These are phyloP conservation scores for Chrysopilus asiliformis DNA, from an alignment of 2,888 invertebrate genomes.

Conservation along the genomic window DNA sequence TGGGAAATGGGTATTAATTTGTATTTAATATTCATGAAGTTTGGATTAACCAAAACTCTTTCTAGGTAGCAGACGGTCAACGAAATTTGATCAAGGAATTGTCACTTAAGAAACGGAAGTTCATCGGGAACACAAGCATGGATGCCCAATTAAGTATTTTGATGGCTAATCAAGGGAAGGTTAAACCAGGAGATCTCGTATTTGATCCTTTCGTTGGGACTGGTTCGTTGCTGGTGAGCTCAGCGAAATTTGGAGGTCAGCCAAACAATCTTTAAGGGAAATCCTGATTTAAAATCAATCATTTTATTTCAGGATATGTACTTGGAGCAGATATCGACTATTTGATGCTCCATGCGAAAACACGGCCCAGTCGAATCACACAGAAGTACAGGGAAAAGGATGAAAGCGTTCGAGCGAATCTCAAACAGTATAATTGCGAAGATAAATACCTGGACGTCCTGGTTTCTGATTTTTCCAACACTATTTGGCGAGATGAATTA, in stretches of 20 bases:
- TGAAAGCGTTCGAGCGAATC: conserved; percentile 79
- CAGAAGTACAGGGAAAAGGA: conserved; percentile 67
- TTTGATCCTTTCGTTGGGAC: conserved; percentile 83
- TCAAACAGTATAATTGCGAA: conserved; percentile 72
- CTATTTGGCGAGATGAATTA: conserved; percentile 57
- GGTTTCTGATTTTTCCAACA: conserved; percentile 81
- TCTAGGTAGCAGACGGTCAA: conserved; percentile 71
- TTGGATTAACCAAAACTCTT: background rate
- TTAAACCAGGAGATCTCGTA: conserved; percentile 56
- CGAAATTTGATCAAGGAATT: conserved; percentile 65
- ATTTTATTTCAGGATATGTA: conserved; percentile 52
- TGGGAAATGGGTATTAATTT: conserved; percentile 63
- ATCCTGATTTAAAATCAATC: too few relatives aligned
- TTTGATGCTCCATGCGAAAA: conserved; percentile 80
- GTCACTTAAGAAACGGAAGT: conserved; percentile 79
- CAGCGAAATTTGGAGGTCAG: conserved; percentile 71
- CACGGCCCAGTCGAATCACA: conserved; percentile 63
- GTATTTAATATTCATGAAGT: background rate
- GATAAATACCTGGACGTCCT: conserved; percentile 72
- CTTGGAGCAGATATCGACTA: conserved; percentile 90
- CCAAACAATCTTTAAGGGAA: too few relatives aligned
- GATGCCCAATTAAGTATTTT: conserved; percentile 86
- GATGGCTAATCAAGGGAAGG: conserved; percentile 89
- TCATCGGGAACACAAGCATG: conserved; percentile 98
- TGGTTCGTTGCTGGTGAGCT: conserved; percentile 73